Evolutionary conservation across 2,113 vertebrate genomes (phyloP).

Genomic region (Noctilio leporinus): DNA sequence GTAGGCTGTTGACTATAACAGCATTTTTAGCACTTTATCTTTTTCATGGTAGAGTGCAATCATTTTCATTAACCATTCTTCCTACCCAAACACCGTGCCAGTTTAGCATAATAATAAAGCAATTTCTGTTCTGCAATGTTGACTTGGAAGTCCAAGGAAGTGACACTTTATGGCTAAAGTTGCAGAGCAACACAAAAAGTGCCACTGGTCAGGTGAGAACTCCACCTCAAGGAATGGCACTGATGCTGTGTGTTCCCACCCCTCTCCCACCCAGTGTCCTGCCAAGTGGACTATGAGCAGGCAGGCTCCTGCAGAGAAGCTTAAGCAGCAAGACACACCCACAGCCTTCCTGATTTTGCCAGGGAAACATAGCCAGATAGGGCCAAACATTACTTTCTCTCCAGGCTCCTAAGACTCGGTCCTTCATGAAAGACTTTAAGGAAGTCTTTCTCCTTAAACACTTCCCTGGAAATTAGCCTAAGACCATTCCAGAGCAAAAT

Average conservation of each 20-base stretch:
- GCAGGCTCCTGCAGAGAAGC: not conserved
- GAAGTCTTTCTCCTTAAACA: not conserved
- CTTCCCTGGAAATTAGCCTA: not conserved
- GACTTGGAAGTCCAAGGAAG: not conserved
- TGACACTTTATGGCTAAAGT: constrained; percentile 11
- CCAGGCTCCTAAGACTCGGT: no score
- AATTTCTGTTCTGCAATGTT: constrained; percentile 29
- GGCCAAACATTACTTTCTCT: not conserved
- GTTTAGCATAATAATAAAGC: constrained; percentile 58
- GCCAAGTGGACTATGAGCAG: not conserved
- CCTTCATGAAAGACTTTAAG: no score
- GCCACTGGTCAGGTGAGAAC: not conserved
- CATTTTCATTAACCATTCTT: constrained; percentile 48
- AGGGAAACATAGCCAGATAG: not conserved
- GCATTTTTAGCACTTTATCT: constrained; percentile 21
- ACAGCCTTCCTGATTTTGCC: not conserved
- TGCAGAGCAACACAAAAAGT: not conserved
- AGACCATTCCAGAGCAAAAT: not conserved
- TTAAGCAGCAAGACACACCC: fast-evolving
- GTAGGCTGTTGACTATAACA: constrained; percentile 8
- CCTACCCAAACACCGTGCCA: constrained; percentile 33
- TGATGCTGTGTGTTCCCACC: no score
- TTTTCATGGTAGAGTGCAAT: not conserved
- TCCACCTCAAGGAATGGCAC: not conserved
- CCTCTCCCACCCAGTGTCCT: not conserved